A percentile compares a stretch with the other conserved stretches of the same genome.
These are phyloP conservation scores for Tragelaphus scriptus DNA, from an alignment of 2,113 vertebrate species.

Conservation along the genomic window DNA sequence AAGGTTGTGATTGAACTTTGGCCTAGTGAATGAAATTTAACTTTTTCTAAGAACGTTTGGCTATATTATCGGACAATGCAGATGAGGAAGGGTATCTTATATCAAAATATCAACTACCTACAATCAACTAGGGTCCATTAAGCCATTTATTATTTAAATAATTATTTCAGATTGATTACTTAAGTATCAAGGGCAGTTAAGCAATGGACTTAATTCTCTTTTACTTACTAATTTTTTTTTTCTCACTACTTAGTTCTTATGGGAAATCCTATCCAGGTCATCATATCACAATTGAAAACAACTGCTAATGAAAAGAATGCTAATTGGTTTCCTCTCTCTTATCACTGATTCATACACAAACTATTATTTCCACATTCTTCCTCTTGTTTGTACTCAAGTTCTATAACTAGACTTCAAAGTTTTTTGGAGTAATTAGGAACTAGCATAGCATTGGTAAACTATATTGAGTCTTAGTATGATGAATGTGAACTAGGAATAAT, in stretches of 20 bases:
- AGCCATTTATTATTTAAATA: background rate
- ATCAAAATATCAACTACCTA: background rate
- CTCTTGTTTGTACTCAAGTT: constrained; percentile 9
- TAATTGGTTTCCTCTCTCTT: constrained; percentile 63
- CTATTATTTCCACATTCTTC: constrained; percentile 47
- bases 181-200: background rate
- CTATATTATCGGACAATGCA: background rate
- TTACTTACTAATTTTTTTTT: background rate
- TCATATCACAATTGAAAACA: constrained; percentile 58
- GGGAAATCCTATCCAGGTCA: constrained; percentile 56
- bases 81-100: background rate
- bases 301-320: constrained; percentile 59
- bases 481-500: background rate
- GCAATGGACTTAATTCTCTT: background rate
- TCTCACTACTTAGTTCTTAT: constrained; percentile 6
- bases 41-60: background rate
- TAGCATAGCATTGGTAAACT: background rate
- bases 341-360: constrained; percentile 34
- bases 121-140: background rate
- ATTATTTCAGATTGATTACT: background rate
- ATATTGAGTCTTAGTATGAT: background rate
- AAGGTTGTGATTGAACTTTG: constrained; percentile 31
- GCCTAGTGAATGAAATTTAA: background rate
- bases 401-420: background rate
- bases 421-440: background rate